Conservation (phyloP, 2,888 invertebrate genomes). For the Tenthredo mesomela region DNA sequence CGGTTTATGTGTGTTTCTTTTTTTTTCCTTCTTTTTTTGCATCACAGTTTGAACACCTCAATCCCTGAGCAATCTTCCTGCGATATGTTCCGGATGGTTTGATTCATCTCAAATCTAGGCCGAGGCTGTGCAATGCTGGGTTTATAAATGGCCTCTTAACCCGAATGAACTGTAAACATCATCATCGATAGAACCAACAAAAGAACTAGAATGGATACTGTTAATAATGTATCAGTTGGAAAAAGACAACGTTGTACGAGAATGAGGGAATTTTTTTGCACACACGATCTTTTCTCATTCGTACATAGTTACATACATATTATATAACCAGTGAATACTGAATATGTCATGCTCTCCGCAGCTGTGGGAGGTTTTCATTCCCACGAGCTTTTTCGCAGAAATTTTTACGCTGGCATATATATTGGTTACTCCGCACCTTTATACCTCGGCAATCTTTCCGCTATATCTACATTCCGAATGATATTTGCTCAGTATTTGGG, state of each 20-base stretch:
- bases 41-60: not conserved
- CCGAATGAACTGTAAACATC: not conserved
- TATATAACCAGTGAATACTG: not conserved
- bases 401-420: not conserved
- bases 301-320: not conserved
- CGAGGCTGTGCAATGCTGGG: not conserved
- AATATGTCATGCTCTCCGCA: conserved; percentile 23
- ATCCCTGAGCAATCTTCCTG: conserved; percentile 5
- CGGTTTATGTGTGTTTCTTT: not conserved
- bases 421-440: conserved; percentile 1
- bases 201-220: not conserved
- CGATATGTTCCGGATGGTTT: not conserved
- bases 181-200: not conserved
- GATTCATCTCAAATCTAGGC: not conserved
- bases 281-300: conserved; percentile 1
- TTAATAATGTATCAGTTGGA: not conserved
- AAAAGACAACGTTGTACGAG: not conserved
- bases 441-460: not conserved
- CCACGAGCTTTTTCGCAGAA: conserved; percentile 6
- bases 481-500: not conserved
- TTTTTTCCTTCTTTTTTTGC: not conserved
- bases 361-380: not conserved
- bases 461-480: conserved; percentile 1
- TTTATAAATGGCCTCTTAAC: not conserved
- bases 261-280: not conserved